Percentiles rank a stretch among this genome's conserved stretches.
Evolutionary conservation across 2,113 vertebrate genomes (phyloP).

Genomic region (Leucoraja erinaceus): DNA sequence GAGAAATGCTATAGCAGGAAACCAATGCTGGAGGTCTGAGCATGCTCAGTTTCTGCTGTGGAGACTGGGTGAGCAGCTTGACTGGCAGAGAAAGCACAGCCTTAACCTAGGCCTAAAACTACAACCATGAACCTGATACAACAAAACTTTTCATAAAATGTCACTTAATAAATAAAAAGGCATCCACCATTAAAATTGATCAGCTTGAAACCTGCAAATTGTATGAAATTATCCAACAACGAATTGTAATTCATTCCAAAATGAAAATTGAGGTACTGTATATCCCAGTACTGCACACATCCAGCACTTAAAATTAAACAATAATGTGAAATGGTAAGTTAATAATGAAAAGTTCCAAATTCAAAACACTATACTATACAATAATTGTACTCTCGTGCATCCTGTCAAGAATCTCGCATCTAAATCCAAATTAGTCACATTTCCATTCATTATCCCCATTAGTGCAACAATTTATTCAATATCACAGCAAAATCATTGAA

Average conservation of each 20-base stretch:
- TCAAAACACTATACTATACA: background rate
- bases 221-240: background rate
- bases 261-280: background rate
- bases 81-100: constrained; percentile 5
- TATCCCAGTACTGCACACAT: background rate
- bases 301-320: background rate
- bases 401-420: background rate
- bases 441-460: constrained; percentile 14
- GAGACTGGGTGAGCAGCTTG: background rate
- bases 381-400: background rate
- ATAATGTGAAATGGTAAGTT: background rate
- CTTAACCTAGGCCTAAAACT: constrained; percentile 21
- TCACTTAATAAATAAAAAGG: background rate
- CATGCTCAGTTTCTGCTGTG: background rate
- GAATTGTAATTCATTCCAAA: background rate
- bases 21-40: background rate
- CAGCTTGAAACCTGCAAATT: background rate
- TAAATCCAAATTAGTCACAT: background rate
- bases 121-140: background rate
- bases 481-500: constrained; percentile 28
- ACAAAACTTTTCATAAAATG: background rate
- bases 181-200: background rate
- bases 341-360: background rate
- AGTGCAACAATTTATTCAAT: constrained; percentile 3
- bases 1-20: background rate